phyloP scores from a whole-genome alignment of 2,797 vertebrate genomes.

The Parauchenoglanis punctatus region DNA sequence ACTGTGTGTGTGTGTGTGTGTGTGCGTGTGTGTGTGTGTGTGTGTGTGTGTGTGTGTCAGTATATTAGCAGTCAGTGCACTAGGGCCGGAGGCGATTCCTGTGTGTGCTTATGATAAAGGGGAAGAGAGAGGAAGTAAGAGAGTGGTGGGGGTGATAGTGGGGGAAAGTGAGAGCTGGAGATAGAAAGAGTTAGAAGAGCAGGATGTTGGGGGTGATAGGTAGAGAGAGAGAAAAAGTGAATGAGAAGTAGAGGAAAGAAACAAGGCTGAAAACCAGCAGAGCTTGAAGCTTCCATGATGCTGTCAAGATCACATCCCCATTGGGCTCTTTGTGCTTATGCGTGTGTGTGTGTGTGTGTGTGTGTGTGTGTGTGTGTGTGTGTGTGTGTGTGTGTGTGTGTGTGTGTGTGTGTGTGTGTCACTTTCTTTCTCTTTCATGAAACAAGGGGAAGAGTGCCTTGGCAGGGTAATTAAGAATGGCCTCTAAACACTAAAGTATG shows the following conservation, averaged over 20 bases:
- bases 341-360: constrained; percentile 45
- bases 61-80: constrained; percentile 79
- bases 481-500: constrained; percentile 96
- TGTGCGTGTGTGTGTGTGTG: constrained; percentile 55
- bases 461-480: constrained; percentile 99
- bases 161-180: constrained; percentile 41
- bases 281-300: constrained; percentile 74
- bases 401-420: constrained; percentile 47
- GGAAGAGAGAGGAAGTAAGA: constrained; percentile 77
- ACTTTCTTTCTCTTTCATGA: constrained; percentile 67
- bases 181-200: constrained; percentile 52
- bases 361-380: constrained; percentile 34
- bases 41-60: constrained; percentile 63
- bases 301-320: constrained; percentile 76
- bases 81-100: constrained; percentile 79
- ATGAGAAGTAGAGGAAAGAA: constrained; percentile 27
- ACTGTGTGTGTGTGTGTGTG: constrained; percentile 47
- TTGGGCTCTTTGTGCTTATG: constrained; percentile 64
- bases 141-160: constrained; percentile 58
- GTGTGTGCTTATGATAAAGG: constrained; percentile 82
- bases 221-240: constrained; percentile 42
- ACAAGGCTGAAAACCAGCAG: constrained; percentile 65
- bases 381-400: constrained; percentile 60
- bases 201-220: constrained; percentile 59
- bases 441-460: constrained; percentile 75